Base-by-base conservation (phyloP, 2,888 invertebrate genomes). In the Brachycybe producta region DNA sequence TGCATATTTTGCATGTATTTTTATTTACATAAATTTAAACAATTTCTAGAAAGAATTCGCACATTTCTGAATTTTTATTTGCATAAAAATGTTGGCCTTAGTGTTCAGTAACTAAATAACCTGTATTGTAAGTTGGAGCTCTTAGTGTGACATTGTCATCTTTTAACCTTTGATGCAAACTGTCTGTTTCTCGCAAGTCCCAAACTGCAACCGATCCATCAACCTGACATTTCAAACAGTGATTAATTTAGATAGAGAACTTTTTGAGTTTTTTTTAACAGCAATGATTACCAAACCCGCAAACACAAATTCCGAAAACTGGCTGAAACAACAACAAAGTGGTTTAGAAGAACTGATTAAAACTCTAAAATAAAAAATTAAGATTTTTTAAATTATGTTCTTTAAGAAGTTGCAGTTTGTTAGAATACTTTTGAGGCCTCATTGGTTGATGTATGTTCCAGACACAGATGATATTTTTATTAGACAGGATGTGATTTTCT, bases 171-270 rank as follows among this genome's bases (percentile, higher is more conserved):
- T 19, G 28, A 45, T 45, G 45, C 13, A 34, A 13, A 21, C 34
- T 23, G 11, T 34, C 30, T 30, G 45, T 30, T 34, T 45, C 45
- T 45, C 45, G 28, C 23, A 45, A 45, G 34, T 45, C 45, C 45
- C 45, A 45, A 21, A 34, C 11, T 19, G 45, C 45, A 32, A 45
- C 45, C 19, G 45, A 45, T 17, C 30, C 45, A 34, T 45, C 45
- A 19, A 34, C 34, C 45, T 45, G 38, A 17, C 7, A 17, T 38
- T 38, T 38, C 11, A 38, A 38, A 8, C 8, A 38, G 11, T 38
- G 11, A 38, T 38, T 19, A 17, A 38, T 17, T 8, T 13, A 38
- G 11, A 32, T 32, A 11, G 11, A 32, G 11, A 32, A 32, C n/a
- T 11, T 32, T 32, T 11, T 32, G 11, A n/a, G 32, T 11, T 32